These are phyloP conservation scores for Hepsetus odoe DNA, from an alignment of 2,113 vertebrate species.

Conservation along the genomic window DNA sequence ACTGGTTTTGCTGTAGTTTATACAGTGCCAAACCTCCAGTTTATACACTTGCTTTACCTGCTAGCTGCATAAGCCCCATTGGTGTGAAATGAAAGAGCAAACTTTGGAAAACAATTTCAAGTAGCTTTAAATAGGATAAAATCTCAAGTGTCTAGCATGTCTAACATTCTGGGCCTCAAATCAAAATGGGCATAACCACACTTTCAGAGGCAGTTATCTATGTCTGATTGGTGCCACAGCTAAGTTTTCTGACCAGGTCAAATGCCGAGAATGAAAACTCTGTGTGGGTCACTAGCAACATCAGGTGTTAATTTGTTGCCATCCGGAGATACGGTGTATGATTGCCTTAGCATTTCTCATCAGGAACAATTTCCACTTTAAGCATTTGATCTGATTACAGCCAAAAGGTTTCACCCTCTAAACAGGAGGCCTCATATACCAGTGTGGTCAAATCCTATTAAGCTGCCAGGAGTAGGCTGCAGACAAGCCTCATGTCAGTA, in stretches of 20 bases:
- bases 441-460: constrained; percentile 69
- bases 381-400: constrained; percentile 66
- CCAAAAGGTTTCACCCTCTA: constrained; percentile 64
- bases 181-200: not conserved
- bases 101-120: too few relatives aligned
- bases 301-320: constrained; percentile 70
- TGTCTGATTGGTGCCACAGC: constrained; percentile 39
- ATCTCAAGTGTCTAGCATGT: not conserved
- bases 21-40: too few relatives aligned
- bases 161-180: not conserved
- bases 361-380: constrained; percentile 74
- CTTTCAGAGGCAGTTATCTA: not conserved
- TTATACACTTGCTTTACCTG: too few relatives aligned
- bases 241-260: constrained; percentile 60
- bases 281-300: constrained; percentile 66
- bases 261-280: constrained; percentile 60
- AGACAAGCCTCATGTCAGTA: constrained; percentile 59
- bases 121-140: not conserved
- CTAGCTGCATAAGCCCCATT: too few relatives aligned
- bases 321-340: constrained; percentile 54
- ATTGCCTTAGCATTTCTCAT: constrained; percentile 70
- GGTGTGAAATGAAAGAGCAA: too few relatives aligned
- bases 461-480: constrained; percentile 51
- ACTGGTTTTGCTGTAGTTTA: too few relatives aligned
- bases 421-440: constrained; percentile 62